Evolutionary conservation across 2,888 invertebrate species (phyloP).

Genomic region (Eupithecia insigniata): DNA sequence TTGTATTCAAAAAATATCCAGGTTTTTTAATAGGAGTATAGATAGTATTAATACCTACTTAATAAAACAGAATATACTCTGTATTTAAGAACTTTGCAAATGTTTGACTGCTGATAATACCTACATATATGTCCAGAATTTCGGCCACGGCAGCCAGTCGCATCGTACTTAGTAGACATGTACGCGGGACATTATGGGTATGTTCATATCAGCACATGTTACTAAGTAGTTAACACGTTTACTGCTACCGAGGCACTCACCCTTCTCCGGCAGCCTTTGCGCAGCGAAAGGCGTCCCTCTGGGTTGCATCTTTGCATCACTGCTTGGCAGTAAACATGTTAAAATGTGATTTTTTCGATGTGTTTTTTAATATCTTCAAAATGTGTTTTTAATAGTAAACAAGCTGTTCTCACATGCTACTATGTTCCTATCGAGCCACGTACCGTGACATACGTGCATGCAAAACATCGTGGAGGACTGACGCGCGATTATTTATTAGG

Average conservation of each 20-base stretch:
- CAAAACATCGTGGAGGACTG: slow-evolving; percentile 22
- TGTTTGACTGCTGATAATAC: not conserved
- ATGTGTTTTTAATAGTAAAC: not conserved
- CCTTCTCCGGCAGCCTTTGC: not conserved
- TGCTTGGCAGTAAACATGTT: not conserved
- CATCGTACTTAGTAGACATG: too few species aligned
- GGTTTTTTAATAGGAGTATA: too few species aligned
- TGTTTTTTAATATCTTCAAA: not conserved
- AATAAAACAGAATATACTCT: too few species aligned
- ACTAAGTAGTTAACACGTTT: not conserved
- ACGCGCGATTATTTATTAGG: slow-evolving; percentile 18
- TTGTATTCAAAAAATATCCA: too few species aligned
- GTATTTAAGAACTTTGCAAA: too few species aligned
- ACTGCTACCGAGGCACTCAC: not conserved
- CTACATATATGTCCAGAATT: not conserved
- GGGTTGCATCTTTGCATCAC: not conserved
- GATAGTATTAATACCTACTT: too few species aligned
- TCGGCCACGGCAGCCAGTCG: not conserved
- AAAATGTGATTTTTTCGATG: not conserved
- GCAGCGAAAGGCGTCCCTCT: not conserved
- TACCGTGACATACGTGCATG: slow-evolving; percentile 27
- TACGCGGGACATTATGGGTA: not conserved
- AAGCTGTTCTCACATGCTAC: not conserved
- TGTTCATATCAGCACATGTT: not conserved
- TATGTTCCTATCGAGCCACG: slow-evolving; percentile 8